Evolutionary conservation across 2,113 vertebrate species (phyloP), one percentile per base, ranked within the genome.

Genomic region (Colinus virginianus): DNA sequence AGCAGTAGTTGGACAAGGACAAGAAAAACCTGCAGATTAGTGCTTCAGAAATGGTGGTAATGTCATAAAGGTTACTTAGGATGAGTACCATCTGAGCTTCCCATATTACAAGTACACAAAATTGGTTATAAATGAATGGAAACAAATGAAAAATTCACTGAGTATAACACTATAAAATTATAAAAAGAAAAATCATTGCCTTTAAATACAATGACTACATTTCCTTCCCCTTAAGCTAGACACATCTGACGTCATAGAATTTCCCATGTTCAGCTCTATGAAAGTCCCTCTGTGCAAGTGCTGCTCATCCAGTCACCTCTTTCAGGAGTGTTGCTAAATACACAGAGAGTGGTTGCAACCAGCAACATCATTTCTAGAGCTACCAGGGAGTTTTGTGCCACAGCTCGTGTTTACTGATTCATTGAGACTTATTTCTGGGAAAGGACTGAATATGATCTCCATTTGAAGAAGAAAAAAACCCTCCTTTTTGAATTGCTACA

Each of bases 331-430:
- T 38, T 74, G 56, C 1, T 2, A 71, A 66, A 43, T 77, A 72
- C 2, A 13, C 16, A 43, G 20, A 71, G 53, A 38, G 38, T 0
- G 2, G 69, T 30, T 64, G 45, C 22, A 72, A 63, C 13, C n/a
- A 8, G 30, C 49, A 90, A 18, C 64, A 45, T 78, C 59, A 66
- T 81, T 92, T 90, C 59, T 49, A 70, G 84, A 88, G 45, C 71
- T 61, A 45, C 32, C 32, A 66, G 80, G 81, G 80, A 78, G 66
- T 70, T 82, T 70, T 72, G 20, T n/a, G 64, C 34, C 30, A 17
- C n/a, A 45, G 53, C 10, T 64, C 43, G 10, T 59, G 23, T 66
- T 78, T 81, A 78, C 48, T 43, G 15, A 62, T 55, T 74, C 70
- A 66, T 56, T 49, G 42, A 56, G 85, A 82, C 23, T 28, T 61